Conservation (phyloP, 2,888 invertebrate genomes). For the Eugnorisma glareosa region DNA sequence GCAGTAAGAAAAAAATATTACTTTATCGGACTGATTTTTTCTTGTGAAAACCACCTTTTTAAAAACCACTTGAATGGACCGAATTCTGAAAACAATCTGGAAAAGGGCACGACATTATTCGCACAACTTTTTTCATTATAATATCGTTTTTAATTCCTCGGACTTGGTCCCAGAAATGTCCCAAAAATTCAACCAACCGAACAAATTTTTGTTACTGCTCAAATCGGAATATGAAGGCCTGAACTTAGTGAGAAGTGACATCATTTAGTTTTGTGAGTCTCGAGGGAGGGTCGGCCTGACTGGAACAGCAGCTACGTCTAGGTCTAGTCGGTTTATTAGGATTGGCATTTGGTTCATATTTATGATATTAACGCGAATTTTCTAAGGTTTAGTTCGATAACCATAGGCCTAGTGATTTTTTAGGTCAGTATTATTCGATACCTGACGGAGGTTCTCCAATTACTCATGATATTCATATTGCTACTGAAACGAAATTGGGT, state of each 20-base stretch:
- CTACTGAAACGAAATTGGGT: neutral
- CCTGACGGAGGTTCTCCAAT: neutral
- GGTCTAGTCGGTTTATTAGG: constrained; percentile 21
- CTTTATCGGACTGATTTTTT: neutral
- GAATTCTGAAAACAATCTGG: neutral
- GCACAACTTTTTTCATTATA: constrained; percentile 2
- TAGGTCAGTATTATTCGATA: neutral
- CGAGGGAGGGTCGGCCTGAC: neutral
- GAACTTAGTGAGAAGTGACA: constrained; percentile 45
- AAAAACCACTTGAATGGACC: neutral
- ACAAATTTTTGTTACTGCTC: constrained; percentile 28
- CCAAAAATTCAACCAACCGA: constrained; percentile 12
- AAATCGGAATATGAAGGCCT: constrained; percentile 21
- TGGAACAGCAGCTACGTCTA: constrained; percentile 11
- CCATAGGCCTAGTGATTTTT: neutral
- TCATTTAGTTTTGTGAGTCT: constrained; percentile 38
- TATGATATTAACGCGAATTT: constrained; percentile 13
- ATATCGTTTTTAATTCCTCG: neutral
- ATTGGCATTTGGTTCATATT: constrained; percentile 40
- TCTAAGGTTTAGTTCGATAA: neutral
- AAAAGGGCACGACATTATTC: constrained; percentile 1
- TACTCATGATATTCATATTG: neutral
- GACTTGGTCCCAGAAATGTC: neutral
- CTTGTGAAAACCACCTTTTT: neutral
- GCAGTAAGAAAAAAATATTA: neutral